Conservation (phyloP, 2,888 invertebrate genomes). For the Lithosia quadra region DNA sequence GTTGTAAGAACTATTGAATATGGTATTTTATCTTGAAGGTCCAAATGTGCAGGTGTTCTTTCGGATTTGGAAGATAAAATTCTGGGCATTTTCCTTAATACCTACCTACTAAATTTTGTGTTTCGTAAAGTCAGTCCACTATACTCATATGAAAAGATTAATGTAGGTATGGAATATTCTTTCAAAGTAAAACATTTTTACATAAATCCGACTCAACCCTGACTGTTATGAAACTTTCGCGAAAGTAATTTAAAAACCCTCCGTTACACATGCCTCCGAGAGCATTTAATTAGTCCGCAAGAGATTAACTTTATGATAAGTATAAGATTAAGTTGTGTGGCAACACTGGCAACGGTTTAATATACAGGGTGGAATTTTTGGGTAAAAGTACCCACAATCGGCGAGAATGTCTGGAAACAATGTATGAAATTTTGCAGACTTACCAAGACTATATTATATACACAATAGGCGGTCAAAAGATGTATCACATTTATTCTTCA, state of each 20-base stretch:
- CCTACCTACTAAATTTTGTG: too few species aligned
- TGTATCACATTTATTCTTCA: too few species aligned
- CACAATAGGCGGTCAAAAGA: too few species aligned
- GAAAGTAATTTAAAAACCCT: conserved; percentile 35
- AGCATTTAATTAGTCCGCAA: conserved; percentile 32
- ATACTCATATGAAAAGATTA: neutral
- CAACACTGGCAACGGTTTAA: conserved; percentile 5
- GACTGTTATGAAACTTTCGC: conserved; percentile 15
- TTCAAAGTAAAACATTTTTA: neutral
- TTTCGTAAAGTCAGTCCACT: too few species aligned
- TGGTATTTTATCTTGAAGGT: neutral
- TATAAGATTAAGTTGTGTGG: neutral
- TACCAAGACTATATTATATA: too few species aligned
- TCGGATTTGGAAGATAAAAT: neutral
- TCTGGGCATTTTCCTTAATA: too few species aligned
- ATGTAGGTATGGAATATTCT: neutral
- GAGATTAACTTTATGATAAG: conserved; percentile 19
- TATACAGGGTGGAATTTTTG: neutral
- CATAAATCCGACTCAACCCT: neutral
- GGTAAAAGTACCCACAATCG: too few species aligned
- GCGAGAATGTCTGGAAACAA: too few species aligned
- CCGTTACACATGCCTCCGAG: conserved; percentile 30
- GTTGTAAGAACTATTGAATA: neutral
- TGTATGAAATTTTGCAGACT: too few species aligned
- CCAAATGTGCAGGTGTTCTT: neutral